Conservation (phyloP, 1,140 invertebrate genomes). For the Thalassaphorura encarpata region DNA sequence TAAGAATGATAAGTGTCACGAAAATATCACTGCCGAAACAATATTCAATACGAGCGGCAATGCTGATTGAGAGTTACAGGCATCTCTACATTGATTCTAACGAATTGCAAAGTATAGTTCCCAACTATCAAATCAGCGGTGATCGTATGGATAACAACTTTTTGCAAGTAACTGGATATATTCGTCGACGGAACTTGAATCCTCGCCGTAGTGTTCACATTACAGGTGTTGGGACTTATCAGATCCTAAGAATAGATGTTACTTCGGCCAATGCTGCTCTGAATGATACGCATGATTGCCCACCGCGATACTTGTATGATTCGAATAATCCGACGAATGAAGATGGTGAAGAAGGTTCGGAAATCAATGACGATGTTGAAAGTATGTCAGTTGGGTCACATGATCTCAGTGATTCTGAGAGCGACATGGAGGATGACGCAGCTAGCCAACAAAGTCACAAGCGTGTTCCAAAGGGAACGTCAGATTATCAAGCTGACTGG, state of each 20-base stretch:
- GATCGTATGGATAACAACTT: constrained; percentile 4
- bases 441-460: constrained; percentile 51
- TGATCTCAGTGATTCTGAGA: constrained; percentile 10
- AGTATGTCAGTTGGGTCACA: constrained; percentile 1
- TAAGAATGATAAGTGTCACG: constrained; percentile 22
- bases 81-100: no score
- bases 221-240: constrained; percentile 19
- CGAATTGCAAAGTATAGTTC: no score
- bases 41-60: constrained; percentile 19
- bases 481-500: constrained; percentile 95
- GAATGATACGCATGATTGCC: no score
- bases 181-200: constrained; percentile 24
- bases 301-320: constrained; percentile 22
- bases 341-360: constrained; percentile 6
- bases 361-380: constrained; percentile 1
- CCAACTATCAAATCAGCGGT: no score
- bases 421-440: constrained; percentile 74
- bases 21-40: constrained; percentile 26
- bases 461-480: constrained; percentile 88
- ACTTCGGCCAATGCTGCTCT: neutral
- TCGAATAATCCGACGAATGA: constrained; percentile 7
- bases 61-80: constrained; percentile 23
- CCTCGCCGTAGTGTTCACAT: constrained; percentile 23
- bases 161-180: constrained; percentile 15
- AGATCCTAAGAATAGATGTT: constrained; percentile 24